Conservation (phyloP, 2,888 invertebrate genomes). For the Callyntrura sp. region DNA sequence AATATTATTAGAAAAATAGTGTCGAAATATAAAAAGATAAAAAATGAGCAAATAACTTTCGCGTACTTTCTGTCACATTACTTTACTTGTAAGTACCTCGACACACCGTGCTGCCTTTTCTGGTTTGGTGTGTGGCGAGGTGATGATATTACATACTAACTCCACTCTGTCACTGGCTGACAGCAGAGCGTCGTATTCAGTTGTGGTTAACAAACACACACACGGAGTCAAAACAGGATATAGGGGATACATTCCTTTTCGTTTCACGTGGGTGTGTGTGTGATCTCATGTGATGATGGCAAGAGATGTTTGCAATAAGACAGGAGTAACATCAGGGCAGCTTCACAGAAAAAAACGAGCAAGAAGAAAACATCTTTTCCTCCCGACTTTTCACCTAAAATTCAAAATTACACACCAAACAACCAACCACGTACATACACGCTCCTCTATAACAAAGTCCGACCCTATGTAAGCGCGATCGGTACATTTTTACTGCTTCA, state of each 20-base stretch:
- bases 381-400: conserved; percentile 69
- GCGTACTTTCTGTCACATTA: no score
- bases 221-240: neutral
- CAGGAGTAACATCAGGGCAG: neutral
- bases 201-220: conserved; percentile 48
- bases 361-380: conserved; percentile 55
- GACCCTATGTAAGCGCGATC: no score
- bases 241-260: conserved; percentile 50
- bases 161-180: conserved; percentile 49
- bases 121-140: neutral
- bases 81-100: no score
- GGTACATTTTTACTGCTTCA: conserved; percentile 17
- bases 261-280: conserved; percentile 55
- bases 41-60: no score
- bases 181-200: conserved; percentile 29
- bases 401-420: conserved; percentile 56
- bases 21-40: no score
- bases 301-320: conserved; percentile 23
- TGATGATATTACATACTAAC: conserved; percentile 46
- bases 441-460: neutral
- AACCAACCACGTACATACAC: conserved; percentile 53
- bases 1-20: no score
- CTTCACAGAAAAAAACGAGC: conserved; percentile 6
- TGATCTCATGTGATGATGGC: conserved; percentile 51
- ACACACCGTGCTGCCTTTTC: no score